Evolutionary conservation across 1,140 invertebrate genomes (phyloP).

Genomic region (Ostrea edulis): DNA sequence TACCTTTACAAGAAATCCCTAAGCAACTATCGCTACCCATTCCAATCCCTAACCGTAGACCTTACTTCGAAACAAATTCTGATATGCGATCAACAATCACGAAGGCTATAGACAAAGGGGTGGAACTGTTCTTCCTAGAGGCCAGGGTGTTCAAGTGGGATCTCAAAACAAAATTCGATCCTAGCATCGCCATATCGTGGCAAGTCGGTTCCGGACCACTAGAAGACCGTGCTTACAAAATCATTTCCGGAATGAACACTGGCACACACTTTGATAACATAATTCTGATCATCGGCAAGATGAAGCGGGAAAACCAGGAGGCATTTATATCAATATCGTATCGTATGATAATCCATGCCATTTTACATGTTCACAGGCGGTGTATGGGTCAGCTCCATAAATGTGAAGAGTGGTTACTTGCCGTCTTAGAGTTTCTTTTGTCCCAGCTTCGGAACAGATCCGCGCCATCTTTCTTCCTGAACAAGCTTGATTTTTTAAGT

Average conservation of each 20-base stretch:
- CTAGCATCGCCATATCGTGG: slow-evolving; percentile 49
- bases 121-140: slow-evolving; percentile 48
- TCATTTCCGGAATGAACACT: slow-evolving; percentile 35
- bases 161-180: slow-evolving; percentile 5
- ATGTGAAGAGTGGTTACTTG: slow-evolving; percentile 48
- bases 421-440: slow-evolving; percentile 42
- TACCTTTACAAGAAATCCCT: slow-evolving; percentile 46
- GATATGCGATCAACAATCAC: slow-evolving; percentile 24
- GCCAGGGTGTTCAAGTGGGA: slow-evolving; percentile 47
- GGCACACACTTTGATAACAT: slow-evolving; percentile 40
- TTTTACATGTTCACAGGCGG: slow-evolving; percentile 49
- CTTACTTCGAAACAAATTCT: slow-evolving; percentile 37
- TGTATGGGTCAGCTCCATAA: slow-evolving; percentile 40
- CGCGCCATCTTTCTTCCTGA: slow-evolving; percentile 50
- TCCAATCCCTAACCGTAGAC: slow-evolving; percentile 53
- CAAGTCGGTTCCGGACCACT: slow-evolving; percentile 40
- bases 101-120: slow-evolving; percentile 30
- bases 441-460: slow-evolving; percentile 27
- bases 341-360: slow-evolving; percentile 49
- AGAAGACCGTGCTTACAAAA: slow-evolving; percentile 51
- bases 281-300: slow-evolving; percentile 49
- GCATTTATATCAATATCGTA: slow-evolving; percentile 47
- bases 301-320: slow-evolving; percentile 44
- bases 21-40: slow-evolving; percentile 44
- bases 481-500: slow-evolving; percentile 45